Conservation (phyloP, 2,888 invertebrate genomes). For the Hartigia nigra region DNA sequence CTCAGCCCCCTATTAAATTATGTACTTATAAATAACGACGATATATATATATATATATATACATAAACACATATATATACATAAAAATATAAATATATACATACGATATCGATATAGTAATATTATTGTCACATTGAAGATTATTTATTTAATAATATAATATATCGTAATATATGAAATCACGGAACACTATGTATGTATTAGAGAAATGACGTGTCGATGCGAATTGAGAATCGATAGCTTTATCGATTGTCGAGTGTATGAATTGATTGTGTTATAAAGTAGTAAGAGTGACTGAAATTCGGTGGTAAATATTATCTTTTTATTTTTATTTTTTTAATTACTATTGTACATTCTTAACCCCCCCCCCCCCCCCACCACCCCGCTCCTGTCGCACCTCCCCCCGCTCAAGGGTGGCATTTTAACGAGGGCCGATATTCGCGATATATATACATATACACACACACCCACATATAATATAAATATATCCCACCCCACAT, state of each 20-base stretch:
- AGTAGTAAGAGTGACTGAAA: constrained; percentile 13
- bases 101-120: constrained; percentile 53
- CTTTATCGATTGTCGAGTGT: not conserved
- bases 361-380: not conserved
- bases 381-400: no score
- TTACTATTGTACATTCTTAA: not conserved
- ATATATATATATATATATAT: constrained; percentile 51
- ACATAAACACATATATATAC: constrained; percentile 47
- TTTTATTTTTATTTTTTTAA: not conserved
- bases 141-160: constrained; percentile 64
- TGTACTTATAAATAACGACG: constrained; percentile 42
- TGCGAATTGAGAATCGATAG: not conserved
- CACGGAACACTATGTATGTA: constrained; percentile 19
- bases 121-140: constrained; percentile 64
- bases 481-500: constrained; percentile 22
- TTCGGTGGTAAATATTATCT: constrained; percentile 15
- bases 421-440: not conserved
- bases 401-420: not conserved
- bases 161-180: constrained; percentile 35
- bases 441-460: constrained; percentile 37
- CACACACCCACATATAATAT: constrained; percentile 26
- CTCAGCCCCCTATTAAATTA: constrained; percentile 49
- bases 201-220: constrained; percentile 5
- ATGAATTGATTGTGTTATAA: not conserved
- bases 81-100: constrained; percentile 49